Percentiles rank a stretch among this genome's conserved stretches.
Evolutionary conservation across 2,113 vertebrate genomes (phyloP).

Genomic region (Pipra filicauda): DNA sequence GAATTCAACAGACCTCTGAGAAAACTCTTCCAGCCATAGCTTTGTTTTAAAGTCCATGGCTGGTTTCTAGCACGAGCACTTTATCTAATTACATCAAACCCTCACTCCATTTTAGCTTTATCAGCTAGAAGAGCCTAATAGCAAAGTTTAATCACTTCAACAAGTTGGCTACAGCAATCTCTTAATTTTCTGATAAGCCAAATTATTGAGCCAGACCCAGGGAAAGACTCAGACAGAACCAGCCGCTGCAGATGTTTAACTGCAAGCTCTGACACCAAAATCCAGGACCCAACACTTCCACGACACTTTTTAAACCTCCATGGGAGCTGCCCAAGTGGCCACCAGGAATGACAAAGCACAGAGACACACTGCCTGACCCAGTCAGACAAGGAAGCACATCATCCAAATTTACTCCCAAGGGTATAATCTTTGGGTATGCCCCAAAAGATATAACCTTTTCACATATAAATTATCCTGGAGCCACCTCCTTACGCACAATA

Average conservation of each 20-base stretch:
- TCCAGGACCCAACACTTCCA: not conserved
- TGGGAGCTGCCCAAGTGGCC: rapidly evolving
- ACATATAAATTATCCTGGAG: not conserved
- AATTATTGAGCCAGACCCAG: not conserved
- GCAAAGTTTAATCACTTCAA: not conserved
- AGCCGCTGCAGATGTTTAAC: not conserved
- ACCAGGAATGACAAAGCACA: not conserved
- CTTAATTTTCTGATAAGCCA: not conserved
- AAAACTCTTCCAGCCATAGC: not conserved
- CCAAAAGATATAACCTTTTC: not conserved
- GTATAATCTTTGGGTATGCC: not conserved
- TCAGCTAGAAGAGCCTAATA: not conserved
- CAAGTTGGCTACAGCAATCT: not conserved
- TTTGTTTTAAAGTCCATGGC: not conserved
- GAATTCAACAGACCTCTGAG: not conserved
- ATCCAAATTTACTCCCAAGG: not conserved
- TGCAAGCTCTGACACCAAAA: not conserved
- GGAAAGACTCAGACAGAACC: not conserved
- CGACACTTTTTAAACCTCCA: not conserved
- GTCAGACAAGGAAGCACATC: not conserved
- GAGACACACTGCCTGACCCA: not conserved
- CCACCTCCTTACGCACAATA: not conserved
- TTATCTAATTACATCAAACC: not conserved
- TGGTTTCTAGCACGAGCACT: not conserved
- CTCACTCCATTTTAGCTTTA: not conserved